phyloP scores from a whole-genome alignment of 2,888 invertebrate genomes.

The Cephus nigrinus region DNA sequence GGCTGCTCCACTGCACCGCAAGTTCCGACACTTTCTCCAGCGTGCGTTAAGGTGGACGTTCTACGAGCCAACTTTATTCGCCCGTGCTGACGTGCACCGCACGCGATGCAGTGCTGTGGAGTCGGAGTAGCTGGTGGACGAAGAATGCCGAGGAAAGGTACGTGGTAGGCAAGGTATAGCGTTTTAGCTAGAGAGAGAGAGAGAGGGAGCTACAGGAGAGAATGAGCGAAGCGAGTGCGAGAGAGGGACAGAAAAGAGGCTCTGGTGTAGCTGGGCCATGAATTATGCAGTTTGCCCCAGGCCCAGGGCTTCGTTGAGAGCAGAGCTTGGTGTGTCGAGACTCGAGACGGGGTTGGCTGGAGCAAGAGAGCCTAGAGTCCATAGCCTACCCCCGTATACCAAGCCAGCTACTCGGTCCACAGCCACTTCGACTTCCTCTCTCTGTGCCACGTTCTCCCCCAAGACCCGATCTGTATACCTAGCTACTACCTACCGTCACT shows the following conservation, averaged over 20 bases:
- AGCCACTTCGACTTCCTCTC: conserved; percentile 39
- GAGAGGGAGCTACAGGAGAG: conserved; percentile 24
- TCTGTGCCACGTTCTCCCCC: conserved; percentile 3
- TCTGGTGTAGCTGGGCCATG: conserved; percentile 55
- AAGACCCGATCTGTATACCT: neutral
- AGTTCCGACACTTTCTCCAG: neutral
- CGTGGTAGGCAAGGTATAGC: neutral
- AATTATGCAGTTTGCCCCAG: conserved; percentile 63
- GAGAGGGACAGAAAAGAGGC: conserved; percentile 26
- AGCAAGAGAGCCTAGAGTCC: conserved; percentile 14
- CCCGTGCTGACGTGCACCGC: conserved; percentile 44
- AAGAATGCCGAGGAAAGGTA: conserved; percentile 11
- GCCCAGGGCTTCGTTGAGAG: conserved; percentile 44
- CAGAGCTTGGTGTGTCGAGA: neutral
- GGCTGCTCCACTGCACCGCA: conserved; percentile 31
- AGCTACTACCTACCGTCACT: neutral
- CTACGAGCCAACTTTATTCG: conserved; percentile 49
- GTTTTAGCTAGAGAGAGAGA: conserved; percentile 28
- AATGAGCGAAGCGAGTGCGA: conserved; percentile 21
- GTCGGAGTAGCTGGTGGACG: conserved; percentile 27
- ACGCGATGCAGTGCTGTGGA: conserved; percentile 40
- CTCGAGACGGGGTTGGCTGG: neutral
- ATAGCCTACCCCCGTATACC: conserved; percentile 14
- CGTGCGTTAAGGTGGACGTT: neutral
- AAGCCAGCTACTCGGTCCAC: conserved; percentile 27